Evolutionary conservation across 2,888 invertebrate species (phyloP).

Genomic region (Hypercompe scribonia): DNA sequence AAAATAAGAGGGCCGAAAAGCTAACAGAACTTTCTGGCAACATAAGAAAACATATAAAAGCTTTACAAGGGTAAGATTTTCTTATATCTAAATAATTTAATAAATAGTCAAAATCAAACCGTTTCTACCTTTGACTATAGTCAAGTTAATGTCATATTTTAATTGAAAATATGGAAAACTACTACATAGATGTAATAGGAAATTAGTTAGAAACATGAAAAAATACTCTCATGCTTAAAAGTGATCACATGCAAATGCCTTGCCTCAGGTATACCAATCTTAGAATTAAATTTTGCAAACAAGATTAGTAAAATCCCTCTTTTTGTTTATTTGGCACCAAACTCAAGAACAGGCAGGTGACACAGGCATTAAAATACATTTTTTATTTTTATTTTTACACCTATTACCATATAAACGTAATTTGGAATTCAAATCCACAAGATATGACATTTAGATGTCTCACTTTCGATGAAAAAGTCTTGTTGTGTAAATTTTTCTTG

Average conservation of each 20-base stretch:
- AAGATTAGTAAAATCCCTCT: background rate
- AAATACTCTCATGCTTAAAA: no score
- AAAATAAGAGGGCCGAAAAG: constrained; percentile 97
- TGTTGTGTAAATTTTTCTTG: no score
- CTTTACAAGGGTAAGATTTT: constrained; percentile 82
- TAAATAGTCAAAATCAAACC: background rate
- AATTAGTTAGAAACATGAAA: no score
- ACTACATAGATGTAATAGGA: background rate
- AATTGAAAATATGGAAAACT: background rate
- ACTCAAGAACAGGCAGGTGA: no score
- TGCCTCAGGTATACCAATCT: no score
- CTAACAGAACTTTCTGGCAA: constrained; percentile 96
- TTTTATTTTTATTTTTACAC: no score
- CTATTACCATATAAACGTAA: background rate
- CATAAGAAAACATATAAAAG: constrained; percentile 92
- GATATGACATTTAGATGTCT: no score
- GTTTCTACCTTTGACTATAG: background rate
- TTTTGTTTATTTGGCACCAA: background rate
- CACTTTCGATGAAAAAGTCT: no score
- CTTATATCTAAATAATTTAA: background rate
- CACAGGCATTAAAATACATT: background rate
- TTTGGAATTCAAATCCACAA: background rate
- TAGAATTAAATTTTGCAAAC: background rate
- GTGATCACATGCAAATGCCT: no score
- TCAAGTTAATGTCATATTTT: background rate